These are phyloP conservation scores for Sylvilagus floridanus DNA, from an alignment of 2,797 vertebrate species.

Conservation along the genomic window DNA sequence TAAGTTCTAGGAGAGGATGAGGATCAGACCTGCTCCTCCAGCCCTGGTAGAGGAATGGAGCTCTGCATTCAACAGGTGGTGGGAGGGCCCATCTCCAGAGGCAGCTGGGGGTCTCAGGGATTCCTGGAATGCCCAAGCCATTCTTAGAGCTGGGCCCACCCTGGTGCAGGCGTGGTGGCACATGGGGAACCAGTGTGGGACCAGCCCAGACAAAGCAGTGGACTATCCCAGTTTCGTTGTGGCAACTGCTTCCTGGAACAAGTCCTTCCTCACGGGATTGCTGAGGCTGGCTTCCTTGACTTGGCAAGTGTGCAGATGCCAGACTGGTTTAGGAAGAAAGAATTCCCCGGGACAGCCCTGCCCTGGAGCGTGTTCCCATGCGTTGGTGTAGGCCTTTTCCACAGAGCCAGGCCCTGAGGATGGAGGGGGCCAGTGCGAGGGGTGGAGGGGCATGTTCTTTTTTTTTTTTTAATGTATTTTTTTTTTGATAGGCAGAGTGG, in stretches of 20 bases:
- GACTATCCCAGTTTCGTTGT: conserved; percentile 36
- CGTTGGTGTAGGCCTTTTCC: neutral
- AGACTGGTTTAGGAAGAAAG: conserved; percentile 43
- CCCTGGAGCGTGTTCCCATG: neutral
- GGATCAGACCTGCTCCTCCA: neutral
- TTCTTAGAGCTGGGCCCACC: neutral
- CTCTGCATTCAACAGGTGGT: conserved; percentile 13
- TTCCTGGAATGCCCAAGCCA: conserved; percentile 42
- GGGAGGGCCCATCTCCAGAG: neutral
- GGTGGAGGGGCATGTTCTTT: neutral
- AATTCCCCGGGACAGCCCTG: neutral
- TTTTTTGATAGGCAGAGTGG: too few relatives aligned
- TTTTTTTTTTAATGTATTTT: too few relatives aligned
- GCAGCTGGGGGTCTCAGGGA: conserved; percentile 24
- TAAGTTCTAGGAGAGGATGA: neutral
- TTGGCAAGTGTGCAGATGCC: neutral
- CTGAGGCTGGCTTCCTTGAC: neutral
- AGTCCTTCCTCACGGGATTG: conserved; percentile 25
- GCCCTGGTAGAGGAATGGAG: neutral
- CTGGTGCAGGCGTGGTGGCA: neutral
- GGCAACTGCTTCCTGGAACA: conserved; percentile 51
- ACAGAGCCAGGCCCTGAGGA: neutral
- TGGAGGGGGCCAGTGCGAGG: too few relatives aligned
- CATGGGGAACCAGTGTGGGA: conserved; percentile 1
- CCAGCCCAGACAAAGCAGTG: neutral